Evolutionary conservation across 2,888 invertebrate genomes (phyloP).

Genomic region (Itoplectis maculator): DNA sequence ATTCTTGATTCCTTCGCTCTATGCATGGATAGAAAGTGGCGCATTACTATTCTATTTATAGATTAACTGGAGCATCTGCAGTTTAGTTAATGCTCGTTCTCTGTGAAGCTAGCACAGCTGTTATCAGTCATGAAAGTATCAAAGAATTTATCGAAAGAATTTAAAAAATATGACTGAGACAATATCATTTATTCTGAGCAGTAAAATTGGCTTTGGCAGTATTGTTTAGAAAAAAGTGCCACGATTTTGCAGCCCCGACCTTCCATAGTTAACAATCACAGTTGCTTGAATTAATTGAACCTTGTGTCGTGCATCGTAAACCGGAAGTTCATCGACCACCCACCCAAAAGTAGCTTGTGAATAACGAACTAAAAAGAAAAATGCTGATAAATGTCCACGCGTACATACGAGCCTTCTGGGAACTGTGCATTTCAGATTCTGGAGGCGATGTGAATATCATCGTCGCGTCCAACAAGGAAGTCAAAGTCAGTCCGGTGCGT

Average conservation of each 20-base stretch:
- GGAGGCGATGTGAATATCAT: slow-evolving; percentile 92
- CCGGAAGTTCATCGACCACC: background rate
- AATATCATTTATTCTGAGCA: background rate
- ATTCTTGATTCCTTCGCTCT: slow-evolving; percentile 21
- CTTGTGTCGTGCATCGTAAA: background rate
- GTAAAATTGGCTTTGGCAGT: background rate
- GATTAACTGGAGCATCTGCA: slow-evolving; percentile 58
- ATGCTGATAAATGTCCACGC: slow-evolving; percentile 45
- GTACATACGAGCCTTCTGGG: slow-evolving; percentile 49
- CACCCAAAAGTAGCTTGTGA: slow-evolving; percentile 25
- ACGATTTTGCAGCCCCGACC: background rate
- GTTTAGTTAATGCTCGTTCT: slow-evolving; percentile 51
- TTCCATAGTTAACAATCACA: background rate
- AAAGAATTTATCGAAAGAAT: background rate
- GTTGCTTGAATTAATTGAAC: background rate
- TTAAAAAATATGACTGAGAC: background rate
- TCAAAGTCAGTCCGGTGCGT: slow-evolving; percentile 90
- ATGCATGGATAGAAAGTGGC: slow-evolving; percentile 42
- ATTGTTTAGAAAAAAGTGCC: background rate
- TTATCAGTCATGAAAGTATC: slow-evolving; percentile 38
- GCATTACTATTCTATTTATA: slow-evolving; percentile 65
- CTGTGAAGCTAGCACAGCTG: slow-evolving; percentile 3
- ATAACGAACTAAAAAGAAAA: slow-evolving; percentile 15
- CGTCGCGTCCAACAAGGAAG: slow-evolving; percentile 92
- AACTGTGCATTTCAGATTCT: slow-evolving; percentile 87